Conservation (phyloP, 30 jellyfish, hydroid and myxozoan species). For the Hydractinia echinata region DNA sequence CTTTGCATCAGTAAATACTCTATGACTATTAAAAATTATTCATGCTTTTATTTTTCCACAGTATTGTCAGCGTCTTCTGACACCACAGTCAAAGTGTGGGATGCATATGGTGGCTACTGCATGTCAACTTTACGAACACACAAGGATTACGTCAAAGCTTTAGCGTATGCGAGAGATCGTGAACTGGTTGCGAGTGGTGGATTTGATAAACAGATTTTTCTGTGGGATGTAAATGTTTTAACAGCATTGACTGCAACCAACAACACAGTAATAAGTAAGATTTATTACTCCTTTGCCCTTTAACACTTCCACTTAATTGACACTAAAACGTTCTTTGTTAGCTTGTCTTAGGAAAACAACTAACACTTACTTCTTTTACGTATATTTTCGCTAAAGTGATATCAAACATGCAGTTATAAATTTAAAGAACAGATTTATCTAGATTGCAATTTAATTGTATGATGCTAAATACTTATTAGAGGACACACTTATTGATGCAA, state of each 20-base stretch:
- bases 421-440: too few relatives aligned
- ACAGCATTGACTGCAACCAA: constrained; percentile 95
- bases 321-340: too few relatives aligned
- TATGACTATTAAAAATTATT: background rate
- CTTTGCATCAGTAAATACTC: too few relatives aligned
- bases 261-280: constrained; percentile 91
- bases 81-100: constrained; percentile 99
- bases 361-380: too few relatives aligned
- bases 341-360: too few relatives aligned
- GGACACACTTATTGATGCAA: too few relatives aligned
- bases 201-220: constrained; percentile 83
- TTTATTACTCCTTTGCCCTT: too few relatives aligned
- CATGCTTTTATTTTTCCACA: background rate
- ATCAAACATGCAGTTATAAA: too few relatives aligned
- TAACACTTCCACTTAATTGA: too few relatives aligned
- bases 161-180: constrained; percentile 91
- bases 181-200: constrained; percentile 99
- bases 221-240: constrained; percentile 96
- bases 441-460: too few relatives aligned
- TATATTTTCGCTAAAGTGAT: too few relatives aligned
- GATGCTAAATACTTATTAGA: too few relatives aligned
- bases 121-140: constrained; percentile 98
- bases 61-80: constrained; percentile 98
- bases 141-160: constrained; percentile 93
- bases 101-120: constrained; percentile 93